Base-by-base conservation (phyloP, 2,888 invertebrate species). In the Piscicola geometra region DNA sequence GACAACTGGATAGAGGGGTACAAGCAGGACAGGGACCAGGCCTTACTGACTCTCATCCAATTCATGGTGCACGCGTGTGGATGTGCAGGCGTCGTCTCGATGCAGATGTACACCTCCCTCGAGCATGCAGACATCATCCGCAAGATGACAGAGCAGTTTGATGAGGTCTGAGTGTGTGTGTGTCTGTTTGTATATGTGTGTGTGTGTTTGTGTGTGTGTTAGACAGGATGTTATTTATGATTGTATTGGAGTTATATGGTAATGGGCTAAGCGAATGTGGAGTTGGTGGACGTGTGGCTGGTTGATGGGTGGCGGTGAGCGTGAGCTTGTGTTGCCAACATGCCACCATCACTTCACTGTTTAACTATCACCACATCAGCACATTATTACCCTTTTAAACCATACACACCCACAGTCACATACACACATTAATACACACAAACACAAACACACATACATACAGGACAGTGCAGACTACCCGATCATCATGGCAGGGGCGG, bases 1-100 rank as follows among this genome's bases (percentile, higher is more conserved):
- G 98, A 99, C 86, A 94, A 96, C 84, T 99, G 99, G 99, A 98
- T 99, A 82, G 97, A 97, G 83, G 92, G 92, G 80, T 99, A 99
- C 85, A 98, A 98, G 86, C 89, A 89, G 64, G 93, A 95, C 85
- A 89, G 93, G 1, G 94, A 95, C 85, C 90, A 91, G 35, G 96
- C 96, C 0, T 88, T 98, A 18, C 90, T 97, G 67, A 92, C 94
- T 81, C 86, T 99, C 66, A 95, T 98, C 92, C 98, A 99, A 86
- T 97, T 99, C 87, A 97, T 99, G 83, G 94, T 99, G 78, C 94
- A 95, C 85, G 93, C 94, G 0, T 94, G 97, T 52, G 99, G 99
- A 0, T 99, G 99, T 84, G 93, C 95, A 81, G 85, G 85, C 2
- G 82, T 83, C 78, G 84, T 85, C 76, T 84, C 84, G 0, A 90